phyloP scores from a whole-genome alignment of 2,113 vertebrate species.

The Hydropotes inermis region DNA sequence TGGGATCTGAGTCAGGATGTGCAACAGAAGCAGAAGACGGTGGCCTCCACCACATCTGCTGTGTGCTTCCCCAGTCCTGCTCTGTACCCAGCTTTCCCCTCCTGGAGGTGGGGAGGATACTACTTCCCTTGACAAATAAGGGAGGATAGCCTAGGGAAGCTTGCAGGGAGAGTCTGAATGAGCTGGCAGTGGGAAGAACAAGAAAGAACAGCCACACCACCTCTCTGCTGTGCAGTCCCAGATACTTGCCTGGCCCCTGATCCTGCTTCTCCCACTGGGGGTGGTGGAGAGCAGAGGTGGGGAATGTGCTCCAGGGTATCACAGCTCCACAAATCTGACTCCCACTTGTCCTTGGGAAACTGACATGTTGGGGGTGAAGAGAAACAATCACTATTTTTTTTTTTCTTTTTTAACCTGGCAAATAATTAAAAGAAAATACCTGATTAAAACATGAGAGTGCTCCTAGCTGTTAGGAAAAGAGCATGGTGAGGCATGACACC shows the following conservation, averaged over 20 bases:
- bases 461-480: background rate
- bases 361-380: slow-evolving; percentile 67
- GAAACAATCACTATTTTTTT: slow-evolving; percentile 72
- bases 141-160: background rate
- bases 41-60: background rate
- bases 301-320: background rate
- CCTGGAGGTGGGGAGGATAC: background rate
- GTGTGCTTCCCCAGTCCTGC: background rate
- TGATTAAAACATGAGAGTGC: background rate
- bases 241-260: background rate
- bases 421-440: slow-evolving; percentile 77
- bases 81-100: background rate
- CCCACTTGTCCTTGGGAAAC: slow-evolving; percentile 70
- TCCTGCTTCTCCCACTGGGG: background rate
- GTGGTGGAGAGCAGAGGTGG: background rate
- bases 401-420: slow-evolving; percentile 65
- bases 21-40: slow-evolving; percentile 38
- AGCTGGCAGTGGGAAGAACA: background rate
- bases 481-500: background rate
- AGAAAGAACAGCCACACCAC: background rate
- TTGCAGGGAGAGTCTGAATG: background rate
- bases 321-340: slow-evolving; percentile 52
- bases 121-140: background rate
- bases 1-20: slow-evolving; percentile 34
- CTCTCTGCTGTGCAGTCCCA: background rate